A percentile compares a stretch with the other conserved stretches of the same genome.
Evolutionary conservation across 2,797 vertebrate species (phyloP).

Genomic region (Epinephelus coioides): DNA sequence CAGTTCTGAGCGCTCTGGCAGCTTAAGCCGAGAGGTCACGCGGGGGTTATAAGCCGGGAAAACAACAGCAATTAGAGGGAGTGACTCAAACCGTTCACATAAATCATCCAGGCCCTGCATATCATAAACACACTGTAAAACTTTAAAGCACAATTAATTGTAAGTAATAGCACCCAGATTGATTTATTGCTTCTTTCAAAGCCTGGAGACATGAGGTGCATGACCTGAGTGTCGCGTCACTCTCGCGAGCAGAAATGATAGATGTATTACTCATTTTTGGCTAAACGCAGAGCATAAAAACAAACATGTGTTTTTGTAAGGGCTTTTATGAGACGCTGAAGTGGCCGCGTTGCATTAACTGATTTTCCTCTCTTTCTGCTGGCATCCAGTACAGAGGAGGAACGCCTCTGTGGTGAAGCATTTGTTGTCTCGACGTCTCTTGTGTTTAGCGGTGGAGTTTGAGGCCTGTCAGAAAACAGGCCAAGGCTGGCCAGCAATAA

Average conservation of each 20-base stretch:
- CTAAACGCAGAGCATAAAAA: conserved; percentile 70
- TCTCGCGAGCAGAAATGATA: conserved; percentile 84
- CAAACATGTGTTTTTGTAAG: conserved; percentile 79
- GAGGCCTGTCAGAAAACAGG: conserved; percentile 75
- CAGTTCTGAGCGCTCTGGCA: conserved; percentile 73
- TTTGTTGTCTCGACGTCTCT: conserved; percentile 78
- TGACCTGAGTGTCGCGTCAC: conserved; percentile 85
- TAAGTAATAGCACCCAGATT: conserved; percentile 89
- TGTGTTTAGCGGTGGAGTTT: conserved; percentile 71
- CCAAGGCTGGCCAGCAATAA: conserved; percentile 70
- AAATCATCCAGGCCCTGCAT: conserved; percentile 89
- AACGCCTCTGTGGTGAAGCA: conserved; percentile 71
- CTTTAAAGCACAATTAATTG: conserved; percentile 92
- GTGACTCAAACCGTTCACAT: conserved; percentile 90
- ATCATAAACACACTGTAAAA: conserved; percentile 95
- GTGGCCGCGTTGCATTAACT: conserved; percentile 69
- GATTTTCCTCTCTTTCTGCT: conserved; percentile 70
- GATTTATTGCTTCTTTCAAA: conserved; percentile 90
- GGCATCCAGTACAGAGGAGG: conserved; percentile 61
- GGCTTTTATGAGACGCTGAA: conserved; percentile 74
- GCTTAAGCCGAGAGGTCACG: conserved; percentile 83
- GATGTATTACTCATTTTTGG: conserved; percentile 81
- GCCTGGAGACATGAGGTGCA: conserved; percentile 79
- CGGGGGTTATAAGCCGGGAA: conserved; percentile 79
- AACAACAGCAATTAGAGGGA: conserved; percentile 87